phyloP scores from a whole-genome alignment of 2,113 vertebrate genomes.

The Dolichotis patagonum region DNA sequence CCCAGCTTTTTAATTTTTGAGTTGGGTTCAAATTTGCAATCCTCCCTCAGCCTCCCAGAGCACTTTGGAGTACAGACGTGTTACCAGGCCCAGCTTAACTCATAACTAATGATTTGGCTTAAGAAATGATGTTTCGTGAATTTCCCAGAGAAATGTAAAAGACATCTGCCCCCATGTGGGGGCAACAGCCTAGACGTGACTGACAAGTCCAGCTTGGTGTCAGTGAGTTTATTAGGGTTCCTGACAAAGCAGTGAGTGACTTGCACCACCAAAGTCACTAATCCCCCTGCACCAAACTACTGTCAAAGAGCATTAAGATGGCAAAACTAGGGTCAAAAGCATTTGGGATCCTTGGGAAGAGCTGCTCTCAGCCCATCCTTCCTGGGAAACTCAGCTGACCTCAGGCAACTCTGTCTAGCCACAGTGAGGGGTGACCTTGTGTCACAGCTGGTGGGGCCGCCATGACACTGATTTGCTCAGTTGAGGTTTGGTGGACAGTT shows the following conservation, averaged over 20 bases:
- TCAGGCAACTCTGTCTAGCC: background rate
- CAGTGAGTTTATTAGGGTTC: background rate
- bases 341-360: background rate
- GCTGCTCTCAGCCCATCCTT: background rate
- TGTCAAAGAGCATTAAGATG: no score
- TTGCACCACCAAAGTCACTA: no score
- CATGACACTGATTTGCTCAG: background rate
- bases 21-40: background rate
- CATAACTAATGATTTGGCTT: background rate
- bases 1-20: background rate
- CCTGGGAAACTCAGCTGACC: background rate
- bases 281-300: background rate
- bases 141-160: background rate
- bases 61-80: background rate
- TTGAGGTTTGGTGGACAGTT: background rate
- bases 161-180: background rate
- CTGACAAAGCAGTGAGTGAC: background rate
- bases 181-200: no score
- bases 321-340: background rate
- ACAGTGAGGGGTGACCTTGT: background rate
- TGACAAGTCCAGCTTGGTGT: background rate
- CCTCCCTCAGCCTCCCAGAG: background rate
- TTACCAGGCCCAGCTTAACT: background rate
- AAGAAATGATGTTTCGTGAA: background rate
- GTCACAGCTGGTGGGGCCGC: background rate